Evolutionary conservation across 2,113 vertebrate species (phyloP), one percentile per base, ranked within the genome.

Genomic region (Mormoops blainvillei): DNA sequence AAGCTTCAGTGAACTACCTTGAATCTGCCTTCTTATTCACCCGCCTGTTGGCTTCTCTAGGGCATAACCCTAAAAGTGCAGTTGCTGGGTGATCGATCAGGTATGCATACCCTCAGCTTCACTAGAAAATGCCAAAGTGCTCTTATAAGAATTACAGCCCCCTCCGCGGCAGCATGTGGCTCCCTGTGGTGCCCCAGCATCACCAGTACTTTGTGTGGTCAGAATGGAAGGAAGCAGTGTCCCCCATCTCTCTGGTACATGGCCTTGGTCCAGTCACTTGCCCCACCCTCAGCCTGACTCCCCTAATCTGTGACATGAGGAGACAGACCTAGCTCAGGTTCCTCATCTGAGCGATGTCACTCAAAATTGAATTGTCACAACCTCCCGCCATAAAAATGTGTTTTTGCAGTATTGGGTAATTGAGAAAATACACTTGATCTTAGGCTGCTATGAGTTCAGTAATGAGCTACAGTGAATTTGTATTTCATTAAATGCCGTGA

Each of bases 341-440:
- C 65, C 48, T 73, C 24, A 70, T 48, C 38, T n/a, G 50, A 86
- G 12, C 50, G 78, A 33, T 80, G 94, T n/a, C 22, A 43, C 33
- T 71, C n/a, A 63, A 89, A 68, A 71, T 70, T 70, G 52, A 83
- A 52, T 26, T 70, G 86, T 90, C 63, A 33, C 26, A 89, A 41
- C 68, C 54, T 74, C 73, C 15, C 58, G n/a, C 31, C 73, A 19
- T 50, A 10, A 43, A 65, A 88, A 76, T 54, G 74, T 14, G 16
- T 28, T 38, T 19, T 83, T 7, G 10, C 4, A 15, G 33, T 58
- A 41, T 71, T 84, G 20, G 5, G 2, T 74, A 82, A 84, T 6
- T n/a, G 63, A 84, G 63, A 84, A 90, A 83, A 78, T 26, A 73
- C 10, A 4, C 63, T n/a, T 26, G 76, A 84, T 87, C 45, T 6